These are phyloP conservation scores for Abramis brama DNA, from an alignment of 2,113 vertebrate genomes.

Conservation along the genomic window DNA sequence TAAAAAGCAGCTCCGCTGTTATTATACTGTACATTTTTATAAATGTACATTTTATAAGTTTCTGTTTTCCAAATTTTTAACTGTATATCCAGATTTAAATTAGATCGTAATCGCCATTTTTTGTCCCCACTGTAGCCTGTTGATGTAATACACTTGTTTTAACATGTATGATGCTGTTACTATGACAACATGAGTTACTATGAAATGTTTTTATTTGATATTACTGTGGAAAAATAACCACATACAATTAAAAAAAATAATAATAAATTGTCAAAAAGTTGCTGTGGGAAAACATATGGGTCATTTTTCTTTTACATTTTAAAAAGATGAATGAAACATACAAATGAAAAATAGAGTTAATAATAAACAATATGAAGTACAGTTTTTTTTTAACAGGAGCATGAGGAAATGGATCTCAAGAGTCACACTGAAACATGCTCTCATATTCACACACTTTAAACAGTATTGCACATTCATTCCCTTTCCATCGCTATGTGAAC, in stretches of 20 bases:
- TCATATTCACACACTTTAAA: conserved; percentile 25
- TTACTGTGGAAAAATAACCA: conserved; percentile 82
- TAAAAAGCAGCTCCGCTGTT: too few species aligned
- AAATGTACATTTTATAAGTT: too few species aligned
- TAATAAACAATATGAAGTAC: conserved; percentile 51
- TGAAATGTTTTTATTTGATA: conserved; percentile 77
- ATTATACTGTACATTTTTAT: too few species aligned
- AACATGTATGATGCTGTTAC: neutral
- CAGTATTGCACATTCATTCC: conserved; percentile 46
- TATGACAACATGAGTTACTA: conserved; percentile 54
- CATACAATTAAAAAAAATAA: conserved; percentile 66
- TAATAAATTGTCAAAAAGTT: conserved; percentile 29
- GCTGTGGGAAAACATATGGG: conserved; percentile 42
- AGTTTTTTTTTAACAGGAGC: conserved; percentile 33
- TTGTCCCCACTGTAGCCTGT: neutral
- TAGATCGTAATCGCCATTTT: neutral
- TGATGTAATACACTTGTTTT: neutral
- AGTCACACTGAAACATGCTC: conserved; percentile 38
- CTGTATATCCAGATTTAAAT: too few species aligned
- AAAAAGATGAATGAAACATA: conserved; percentile 60
- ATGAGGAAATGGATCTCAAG: conserved; percentile 25
- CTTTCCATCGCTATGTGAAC: neutral
- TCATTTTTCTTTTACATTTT: conserved; percentile 61
- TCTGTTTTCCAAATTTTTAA: too few species aligned
- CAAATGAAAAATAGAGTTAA: conserved; percentile 50